Conservation (phyloP, 2,113 vertebrate genomes). For the Thoracochromis brauschi region DNA sequence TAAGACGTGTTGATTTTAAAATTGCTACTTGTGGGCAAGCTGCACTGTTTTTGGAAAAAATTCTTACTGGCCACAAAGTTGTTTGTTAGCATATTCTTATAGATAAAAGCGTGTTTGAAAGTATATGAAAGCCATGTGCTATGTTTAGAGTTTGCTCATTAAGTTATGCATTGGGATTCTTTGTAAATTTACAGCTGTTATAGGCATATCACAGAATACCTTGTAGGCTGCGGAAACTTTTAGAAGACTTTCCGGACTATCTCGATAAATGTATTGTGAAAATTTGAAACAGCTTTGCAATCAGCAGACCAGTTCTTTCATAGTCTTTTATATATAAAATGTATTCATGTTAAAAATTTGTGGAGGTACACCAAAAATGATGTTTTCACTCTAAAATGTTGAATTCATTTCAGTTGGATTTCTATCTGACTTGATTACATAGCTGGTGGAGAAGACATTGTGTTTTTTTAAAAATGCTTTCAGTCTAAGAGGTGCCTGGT, state of each 20-base stretch:
- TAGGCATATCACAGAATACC: background rate
- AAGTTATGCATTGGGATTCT: background rate
- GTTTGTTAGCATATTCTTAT: background rate
- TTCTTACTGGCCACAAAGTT: background rate
- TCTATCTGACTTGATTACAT: background rate
- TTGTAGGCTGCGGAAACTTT: background rate
- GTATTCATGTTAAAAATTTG: background rate
- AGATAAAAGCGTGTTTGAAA: background rate
- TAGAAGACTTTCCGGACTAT: background rate
- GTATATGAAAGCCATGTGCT: background rate
- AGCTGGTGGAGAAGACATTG: background rate
- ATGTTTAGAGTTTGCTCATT: background rate
- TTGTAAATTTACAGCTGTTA: background rate
- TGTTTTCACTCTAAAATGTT: background rate
- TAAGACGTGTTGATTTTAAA: constrained; percentile 7
- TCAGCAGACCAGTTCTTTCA: background rate
- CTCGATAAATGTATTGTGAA: background rate
- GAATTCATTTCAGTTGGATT: background rate
- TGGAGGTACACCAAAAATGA: background rate
- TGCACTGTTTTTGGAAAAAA: background rate
- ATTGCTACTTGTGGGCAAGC: constrained; percentile 11
- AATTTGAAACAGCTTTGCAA: background rate
- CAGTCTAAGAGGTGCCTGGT: background rate
- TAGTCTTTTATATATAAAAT: background rate
- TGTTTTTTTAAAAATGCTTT: background rate